Evolutionary conservation across 2,113 vertebrate species (phyloP).

Genomic region (Theristicus caerulescens): DNA sequence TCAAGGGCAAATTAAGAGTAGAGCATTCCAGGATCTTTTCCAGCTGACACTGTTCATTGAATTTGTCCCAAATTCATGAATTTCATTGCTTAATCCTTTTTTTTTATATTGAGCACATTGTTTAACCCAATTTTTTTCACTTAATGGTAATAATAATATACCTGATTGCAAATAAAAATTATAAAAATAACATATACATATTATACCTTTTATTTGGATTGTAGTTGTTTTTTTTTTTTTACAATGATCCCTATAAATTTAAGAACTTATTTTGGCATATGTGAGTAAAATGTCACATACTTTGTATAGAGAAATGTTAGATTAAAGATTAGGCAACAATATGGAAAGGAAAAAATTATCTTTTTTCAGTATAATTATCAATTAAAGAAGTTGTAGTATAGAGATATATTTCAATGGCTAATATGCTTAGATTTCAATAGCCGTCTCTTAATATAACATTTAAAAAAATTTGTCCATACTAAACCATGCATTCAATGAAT

Average conservation of each 20-base stretch:
- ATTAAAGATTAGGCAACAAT: neutral
- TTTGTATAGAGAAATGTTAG: neutral
- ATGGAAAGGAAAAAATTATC: neutral
- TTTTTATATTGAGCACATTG: neutral
- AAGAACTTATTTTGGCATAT: neutral
- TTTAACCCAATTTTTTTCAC: fast-evolving
- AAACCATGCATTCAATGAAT: neutral
- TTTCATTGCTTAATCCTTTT: neutral
- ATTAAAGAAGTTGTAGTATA: neutral
- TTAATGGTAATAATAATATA: neutral
- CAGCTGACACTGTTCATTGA: neutral
- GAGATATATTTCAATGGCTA: neutral
- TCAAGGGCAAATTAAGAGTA: neutral
- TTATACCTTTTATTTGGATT: neutral
- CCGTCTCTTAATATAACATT: neutral
- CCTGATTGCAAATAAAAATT: neutral
- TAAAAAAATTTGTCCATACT: neutral
- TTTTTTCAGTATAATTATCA: neutral
- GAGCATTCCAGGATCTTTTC: neutral
- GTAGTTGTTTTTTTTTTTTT: neutral
- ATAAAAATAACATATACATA: neutral
- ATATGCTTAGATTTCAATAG: neutral
- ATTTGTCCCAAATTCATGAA: neutral
- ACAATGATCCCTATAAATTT: neutral
- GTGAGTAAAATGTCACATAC: neutral